phyloP scores from a whole-genome alignment of 2,888 invertebrate species.

The Anthophora plumipes region DNA sequence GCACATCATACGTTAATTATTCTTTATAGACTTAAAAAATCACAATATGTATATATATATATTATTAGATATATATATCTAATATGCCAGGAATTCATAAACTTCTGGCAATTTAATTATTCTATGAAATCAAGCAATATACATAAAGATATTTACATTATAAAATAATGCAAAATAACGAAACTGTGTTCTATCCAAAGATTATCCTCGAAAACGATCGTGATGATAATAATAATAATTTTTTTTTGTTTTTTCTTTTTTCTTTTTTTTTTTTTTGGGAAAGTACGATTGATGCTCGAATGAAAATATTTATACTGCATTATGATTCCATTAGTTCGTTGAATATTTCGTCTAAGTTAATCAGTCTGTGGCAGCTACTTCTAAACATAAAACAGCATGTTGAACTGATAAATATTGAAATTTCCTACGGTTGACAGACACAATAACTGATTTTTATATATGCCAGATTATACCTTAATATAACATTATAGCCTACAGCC shows the following conservation, averaged over 20 bases:
- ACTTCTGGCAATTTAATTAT: slow-evolving; percentile 31
- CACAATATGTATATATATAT: slow-evolving; percentile 53
- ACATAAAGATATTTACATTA: slow-evolving; percentile 37
- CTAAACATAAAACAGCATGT: slow-evolving; percentile 54
- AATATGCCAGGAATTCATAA: slow-evolving; percentile 28
- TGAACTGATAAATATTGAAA: slow-evolving; percentile 55
- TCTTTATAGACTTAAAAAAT: slow-evolving; percentile 30
- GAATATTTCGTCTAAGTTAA: slow-evolving; percentile 60
- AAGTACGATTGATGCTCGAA: slow-evolving; percentile 53
- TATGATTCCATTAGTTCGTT: slow-evolving; percentile 61
- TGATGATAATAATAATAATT: too few species aligned
- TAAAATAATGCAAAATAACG: slow-evolving; percentile 28
- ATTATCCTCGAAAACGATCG: slow-evolving; percentile 28
- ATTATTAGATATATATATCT: slow-evolving; percentile 39
- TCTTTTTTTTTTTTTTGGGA: too few species aligned
- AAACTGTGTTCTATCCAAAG: slow-evolving; percentile 26
- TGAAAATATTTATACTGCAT: slow-evolving; percentile 52
- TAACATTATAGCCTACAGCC: slow-evolving; percentile 55
- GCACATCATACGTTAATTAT: slow-evolving; percentile 38
- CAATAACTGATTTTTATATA: slow-evolving; percentile 56
- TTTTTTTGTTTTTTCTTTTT: too few species aligned
- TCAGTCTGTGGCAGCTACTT: slow-evolving; percentile 61
- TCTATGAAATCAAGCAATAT: slow-evolving; percentile 41
- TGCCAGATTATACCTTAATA: slow-evolving; percentile 57
- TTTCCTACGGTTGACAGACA: slow-evolving; percentile 51